These are phyloP conservation scores for Palythoa heliodiscus DNA, from an alignment of 92 coral and sea anemone species.

Conservation along the genomic window DNA sequence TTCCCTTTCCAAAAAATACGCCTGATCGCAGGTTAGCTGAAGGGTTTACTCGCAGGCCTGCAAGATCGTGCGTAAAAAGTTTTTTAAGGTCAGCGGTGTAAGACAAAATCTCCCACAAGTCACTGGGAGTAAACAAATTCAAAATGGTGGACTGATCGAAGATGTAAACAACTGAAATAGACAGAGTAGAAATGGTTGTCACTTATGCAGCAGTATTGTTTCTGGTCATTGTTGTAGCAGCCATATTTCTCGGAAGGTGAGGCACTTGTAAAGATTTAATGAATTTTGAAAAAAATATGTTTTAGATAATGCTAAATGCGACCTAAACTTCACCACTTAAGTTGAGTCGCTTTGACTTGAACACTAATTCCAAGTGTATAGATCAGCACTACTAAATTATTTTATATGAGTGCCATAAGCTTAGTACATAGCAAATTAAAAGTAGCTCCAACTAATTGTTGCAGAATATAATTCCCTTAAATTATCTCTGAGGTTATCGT, in stretches of 20 bases:
- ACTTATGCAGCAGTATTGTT: slow-evolving; percentile 55
- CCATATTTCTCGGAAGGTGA: slow-evolving; percentile 82
- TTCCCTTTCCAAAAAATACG: no score
- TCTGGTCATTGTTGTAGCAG: slow-evolving; percentile 54
- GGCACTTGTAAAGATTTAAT: neutral
- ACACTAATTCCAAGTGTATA: no score
- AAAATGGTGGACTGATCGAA: slow-evolving; percentile 28
- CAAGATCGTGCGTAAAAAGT: no score
- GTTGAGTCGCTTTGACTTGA: no score
- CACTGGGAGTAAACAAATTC: neutral
- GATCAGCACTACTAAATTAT: no score
- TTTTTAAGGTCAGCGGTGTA: slow-evolving; percentile 9
- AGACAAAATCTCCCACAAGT: slow-evolving; percentile 4
- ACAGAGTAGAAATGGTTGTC: slow-evolving; percentile 55
- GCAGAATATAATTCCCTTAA: neutral
- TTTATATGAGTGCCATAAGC: no score
- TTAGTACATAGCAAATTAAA: no score
- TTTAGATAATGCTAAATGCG: neutral
- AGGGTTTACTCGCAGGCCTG: no score
- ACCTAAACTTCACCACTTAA: no score
- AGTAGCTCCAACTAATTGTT: neutral
- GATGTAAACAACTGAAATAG: neutral
- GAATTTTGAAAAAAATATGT: neutral
- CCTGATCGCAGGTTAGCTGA: no score
- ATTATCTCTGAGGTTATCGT: neutral